Base-by-base conservation (phyloP, 1,140 invertebrate species). In the Magallana angulata region DNA sequence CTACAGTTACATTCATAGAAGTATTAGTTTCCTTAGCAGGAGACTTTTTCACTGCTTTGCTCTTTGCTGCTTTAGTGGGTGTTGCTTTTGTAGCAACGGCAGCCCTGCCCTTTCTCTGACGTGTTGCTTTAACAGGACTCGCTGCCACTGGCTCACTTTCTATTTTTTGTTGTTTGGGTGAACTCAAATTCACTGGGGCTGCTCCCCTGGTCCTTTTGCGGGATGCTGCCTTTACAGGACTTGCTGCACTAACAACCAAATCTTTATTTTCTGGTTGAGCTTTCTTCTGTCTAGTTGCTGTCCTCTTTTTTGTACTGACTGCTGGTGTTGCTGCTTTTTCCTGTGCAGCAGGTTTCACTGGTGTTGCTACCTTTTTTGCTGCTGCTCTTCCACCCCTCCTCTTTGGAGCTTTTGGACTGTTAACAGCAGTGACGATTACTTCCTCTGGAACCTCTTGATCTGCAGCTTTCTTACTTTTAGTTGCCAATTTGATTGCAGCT, bases 51-150 rank as follows among this genome's bases (percentile, higher is more conserved):
- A 5, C 36, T 30, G 68, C 68, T 9, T 76, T 76, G 68, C 24
- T 30, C 24, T 76, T 76, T 11, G 5, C 18, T 7, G n/a, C n/a
- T 8, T 71, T 71, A 18, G 11, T 71, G 0, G 18, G 68, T 30
- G 68, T 71, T 71, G 68, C 68, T 76, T 18, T 24, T 30, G 12
- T 76, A 12, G 68, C 14, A 36, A 30, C 24, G 0, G 36, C 68
- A 76, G 24, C 68, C 68, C 36, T 76, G 18, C 18, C 68, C 11
- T 62, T 62, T 76, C 68, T 76, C 18, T 30, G 24, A 30, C 68
- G 8, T 24, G 18, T 76, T 76, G 68, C 68, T 76, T 76, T 76
- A 30, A 76, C 68, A 36, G 68, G 68, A 76, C 68, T 76, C 11
- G 30, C 68, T 30, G 8, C 68, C 24, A 30, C 68, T 36, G 68